A percentile compares a stretch with the other conserved stretches of the same genome.
Conservation (phyloP, 2,888 invertebrate species). For the Macropis europaea region DNA sequence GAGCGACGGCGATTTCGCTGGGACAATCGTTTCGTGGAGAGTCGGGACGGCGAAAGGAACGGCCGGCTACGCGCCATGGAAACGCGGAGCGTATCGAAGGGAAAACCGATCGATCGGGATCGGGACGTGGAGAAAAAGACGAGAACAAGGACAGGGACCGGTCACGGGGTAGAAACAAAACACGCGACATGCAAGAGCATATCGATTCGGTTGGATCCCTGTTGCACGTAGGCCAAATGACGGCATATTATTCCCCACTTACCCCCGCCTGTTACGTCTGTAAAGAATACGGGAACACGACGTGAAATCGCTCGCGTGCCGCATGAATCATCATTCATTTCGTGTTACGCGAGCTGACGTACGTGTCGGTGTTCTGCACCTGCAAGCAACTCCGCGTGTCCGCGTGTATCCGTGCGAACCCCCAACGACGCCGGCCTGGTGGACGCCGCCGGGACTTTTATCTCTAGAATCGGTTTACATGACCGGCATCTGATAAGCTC, state of each 20-base stretch:
- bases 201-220: slow-evolving; percentile 67
- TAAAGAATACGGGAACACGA: slow-evolving; percentile 69
- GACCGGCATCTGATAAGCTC: slow-evolving; percentile 70
- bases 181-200: slow-evolving; percentile 55
- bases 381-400: slow-evolving; percentile 43
- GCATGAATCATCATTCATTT: slow-evolving; percentile 77
- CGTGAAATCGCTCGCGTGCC: slow-evolving; percentile 75
- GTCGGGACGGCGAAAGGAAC: not conserved
- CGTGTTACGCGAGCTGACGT: slow-evolving; percentile 69
- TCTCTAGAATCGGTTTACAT: slow-evolving; percentile 71
- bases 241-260: slow-evolving; percentile 74
- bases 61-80: not conserved
- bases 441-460: slow-evolving; percentile 67
- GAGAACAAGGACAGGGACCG: slow-evolving; percentile 12
- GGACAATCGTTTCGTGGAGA: slow-evolving; percentile 16
- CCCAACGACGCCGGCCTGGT: slow-evolving; percentile 56
- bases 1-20: slow-evolving; percentile 5
- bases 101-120: slow-evolving; percentile 1
- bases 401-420: slow-evolving; percentile 20
- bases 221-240: slow-evolving; percentile 74
- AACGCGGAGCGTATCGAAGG: slow-evolving; percentile 1
- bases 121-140: not conserved
- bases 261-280: slow-evolving; percentile 59
- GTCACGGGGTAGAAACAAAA: slow-evolving; percentile 13
- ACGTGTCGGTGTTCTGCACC: slow-evolving; percentile 58